A percentile compares a stretch with the other conserved stretches of the same genome.
Conservation (phyloP, 2,888 invertebrate genomes). For the Polyommatus icarus region DNA sequence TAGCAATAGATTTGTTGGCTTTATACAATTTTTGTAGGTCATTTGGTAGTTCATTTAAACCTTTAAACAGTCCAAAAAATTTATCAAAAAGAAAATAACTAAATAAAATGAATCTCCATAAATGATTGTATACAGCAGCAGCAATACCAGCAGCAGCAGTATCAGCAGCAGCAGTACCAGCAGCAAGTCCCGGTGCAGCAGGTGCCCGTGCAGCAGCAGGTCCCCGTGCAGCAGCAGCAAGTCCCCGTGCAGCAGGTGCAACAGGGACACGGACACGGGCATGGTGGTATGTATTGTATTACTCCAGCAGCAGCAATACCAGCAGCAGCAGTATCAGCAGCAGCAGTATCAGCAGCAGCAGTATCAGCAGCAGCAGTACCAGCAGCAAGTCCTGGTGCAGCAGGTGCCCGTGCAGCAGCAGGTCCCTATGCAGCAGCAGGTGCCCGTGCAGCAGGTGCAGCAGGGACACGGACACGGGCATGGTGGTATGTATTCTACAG, state of each 20-base stretch:
- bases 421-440: conserved; percentile 47
- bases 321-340: conserved; percentile 51
- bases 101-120: not conserved
- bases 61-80: too few relatives aligned
- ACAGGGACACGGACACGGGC: conserved; percentile 41
- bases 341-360: conserved; percentile 54
- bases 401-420: conserved; percentile 54
- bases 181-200: conserved; percentile 60
- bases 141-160: conserved; percentile 53
- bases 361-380: conserved; percentile 56
- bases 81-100: too few relatives aligned
- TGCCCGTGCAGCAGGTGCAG: conserved; percentile 51
- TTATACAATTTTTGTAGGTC: too few relatives aligned
- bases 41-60: too few relatives aligned
- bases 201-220: conserved; percentile 51
- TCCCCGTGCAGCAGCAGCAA: conserved; percentile 46
- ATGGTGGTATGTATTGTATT: not conserved
- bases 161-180: conserved; percentile 57
- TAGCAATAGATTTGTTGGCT: too few relatives aligned
- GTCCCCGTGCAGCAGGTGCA: conserved; percentile 37
- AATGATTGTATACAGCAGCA: conserved; percentile 47
- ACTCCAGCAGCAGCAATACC: conserved; percentile 46
- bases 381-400: conserved; percentile 59
- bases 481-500: conserved; percentile 29
- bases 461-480: conserved; percentile 41